Base-by-base conservation (phyloP, 1,140 invertebrate genomes). In the Heliconius nattereri region DNA sequence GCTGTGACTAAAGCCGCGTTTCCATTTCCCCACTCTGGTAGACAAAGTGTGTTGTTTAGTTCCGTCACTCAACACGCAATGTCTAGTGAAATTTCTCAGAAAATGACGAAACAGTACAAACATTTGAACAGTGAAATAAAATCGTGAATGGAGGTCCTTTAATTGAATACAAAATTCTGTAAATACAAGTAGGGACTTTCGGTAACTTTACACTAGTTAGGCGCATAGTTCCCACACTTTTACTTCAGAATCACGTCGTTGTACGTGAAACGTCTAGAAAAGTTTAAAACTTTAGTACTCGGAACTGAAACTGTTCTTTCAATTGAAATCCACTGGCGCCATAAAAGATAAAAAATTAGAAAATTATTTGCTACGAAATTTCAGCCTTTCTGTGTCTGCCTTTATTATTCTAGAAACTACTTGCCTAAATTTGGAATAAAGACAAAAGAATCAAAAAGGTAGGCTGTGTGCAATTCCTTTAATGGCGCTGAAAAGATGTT, bases 211-310 rank as follows among this genome's bases (percentile, higher is more conserved):
- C 60, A 66, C 54, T 66, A 76, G 32, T 52, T 52, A 52, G 60
- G 74, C 57, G 32, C 40, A 66, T 35, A 75, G 73, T 66, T 76
- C 20, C 57, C 35, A 76, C 35, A 76, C 54, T 76, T 76, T 76
- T 76, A 76, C 57, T 74, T 52, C 26, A 74, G 73, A 74, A 76
- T 76, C 57, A 70, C 32, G 29, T 75, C 54, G 57, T 76, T 26
- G 20, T 57, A 76, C 60, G 57, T 66, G 74, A 76, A 76, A 70
- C 57, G 74, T 76, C 54, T 60, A 66, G 37, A 23, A 76, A 40
- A 66, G 57, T 76, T 76, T 70, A 40, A 40, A 66, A 76, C 54
- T 76, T 76, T 76, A 29, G 73, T 29, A 26, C 73, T 75, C 35
- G 11, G 26, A 66, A 66, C 60, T 66, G 26, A 37, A 76, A 66